Base-by-base conservation (phyloP, 2,888 invertebrate genomes). In the Leucoma salicis region DNA sequence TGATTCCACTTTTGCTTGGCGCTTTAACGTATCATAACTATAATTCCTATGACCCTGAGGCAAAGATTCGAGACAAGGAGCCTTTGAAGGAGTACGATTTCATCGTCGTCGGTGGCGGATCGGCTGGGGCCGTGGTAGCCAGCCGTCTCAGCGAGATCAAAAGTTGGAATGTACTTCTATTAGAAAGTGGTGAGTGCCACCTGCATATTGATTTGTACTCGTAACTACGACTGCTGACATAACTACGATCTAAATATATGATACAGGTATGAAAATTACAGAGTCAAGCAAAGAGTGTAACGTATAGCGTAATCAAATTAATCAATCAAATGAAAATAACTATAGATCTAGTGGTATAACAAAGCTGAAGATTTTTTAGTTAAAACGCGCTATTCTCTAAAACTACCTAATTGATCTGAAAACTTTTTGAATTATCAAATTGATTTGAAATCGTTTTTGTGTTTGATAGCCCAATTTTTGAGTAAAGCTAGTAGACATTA, bases 121-220 rank as follows among this genome's bases (percentile, higher is more conserved):
- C 96, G 0, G 97, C 97, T 0, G 97, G 97, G 0, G 96, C 97
- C 0, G 97, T 97, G 1, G 92, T 97, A 1, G 96, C 97, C 6
- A 95, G 92, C 69, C 91, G 97, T 12, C 81, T 96, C 32, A 94
- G 94, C 11, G 96, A 96, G 78, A 86, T 95, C 29, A 90, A 92
- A 3, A 88, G 92, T 31, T 96, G 96, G 96, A 94, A 92, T 50
- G 92, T 95, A 0, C 87, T 97, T 18, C 86, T 97, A 4, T 77
- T 97, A 35, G 97, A 97, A 82, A 96, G 95, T 31, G 90, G 90
- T 90, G 66, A 72, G 79, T 57, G 29, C 11, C 27, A 25, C 28
- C 15, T 16, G 29, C 5, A 16, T 13, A 33, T 15, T 25, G n/a
- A 39, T 35, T 13, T 35, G 24, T 27, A 15, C 1, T 37, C 29